Evolutionary conservation across 1,140 invertebrate genomes (phyloP).

Genomic region (Cheumatopsyche charites): DNA sequence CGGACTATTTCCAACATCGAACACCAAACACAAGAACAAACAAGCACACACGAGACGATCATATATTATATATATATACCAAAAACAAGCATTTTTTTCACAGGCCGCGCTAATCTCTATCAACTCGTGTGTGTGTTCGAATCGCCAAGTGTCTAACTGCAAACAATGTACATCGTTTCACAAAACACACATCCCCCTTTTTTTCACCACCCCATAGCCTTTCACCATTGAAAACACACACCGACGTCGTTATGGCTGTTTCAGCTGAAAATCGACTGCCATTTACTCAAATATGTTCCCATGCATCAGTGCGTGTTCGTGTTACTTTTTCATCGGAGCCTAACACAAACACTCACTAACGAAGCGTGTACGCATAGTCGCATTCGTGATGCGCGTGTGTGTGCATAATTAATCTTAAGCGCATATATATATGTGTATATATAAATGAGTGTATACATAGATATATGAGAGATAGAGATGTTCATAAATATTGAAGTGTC

Average conservation of each 20-base stretch:
- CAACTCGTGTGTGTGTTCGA: not conserved
- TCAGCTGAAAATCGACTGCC: conserved; percentile 9
- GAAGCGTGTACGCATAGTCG: no score
- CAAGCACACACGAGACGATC: no score
- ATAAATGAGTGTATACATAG: no score
- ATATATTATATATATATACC: no score
- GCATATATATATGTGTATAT: no score
- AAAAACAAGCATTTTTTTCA: no score
- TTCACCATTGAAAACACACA: conserved; percentile 21
- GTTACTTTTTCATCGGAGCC: not conserved
- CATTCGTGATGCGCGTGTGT: not conserved
- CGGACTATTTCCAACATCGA: no score
- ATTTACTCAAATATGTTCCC: conserved; percentile 6
- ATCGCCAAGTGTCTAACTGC: not conserved
- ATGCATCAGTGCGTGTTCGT: conserved; percentile 2
- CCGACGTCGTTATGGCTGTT: conserved; percentile 17
- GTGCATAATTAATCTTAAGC: not conserved
- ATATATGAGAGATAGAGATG: no score
- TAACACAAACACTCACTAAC: not conserved
- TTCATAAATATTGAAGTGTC: no score
- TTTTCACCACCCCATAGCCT: not conserved
- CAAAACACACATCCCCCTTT: not conserved
- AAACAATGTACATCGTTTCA: conserved; percentile 23
- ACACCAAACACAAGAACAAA: no score
- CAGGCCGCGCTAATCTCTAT: no score